These are phyloP conservation scores for Isoperla grammatica DNA, from an alignment of 2,888 invertebrate genomes.

Conservation along the genomic window DNA sequence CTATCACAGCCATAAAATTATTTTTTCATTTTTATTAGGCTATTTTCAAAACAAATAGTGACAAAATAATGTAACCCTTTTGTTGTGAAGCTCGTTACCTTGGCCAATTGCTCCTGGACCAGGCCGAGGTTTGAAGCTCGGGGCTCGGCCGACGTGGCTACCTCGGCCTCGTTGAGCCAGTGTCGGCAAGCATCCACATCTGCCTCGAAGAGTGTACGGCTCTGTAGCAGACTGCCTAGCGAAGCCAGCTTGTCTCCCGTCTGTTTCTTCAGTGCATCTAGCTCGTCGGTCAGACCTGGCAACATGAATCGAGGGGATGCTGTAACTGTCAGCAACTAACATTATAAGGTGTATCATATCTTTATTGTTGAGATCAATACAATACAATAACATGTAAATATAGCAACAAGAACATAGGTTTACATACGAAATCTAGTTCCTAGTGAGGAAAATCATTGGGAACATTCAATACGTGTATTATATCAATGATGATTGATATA, in stretches of 20 bases:
- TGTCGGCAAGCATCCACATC: conserved; percentile 74
- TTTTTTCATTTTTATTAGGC: too few relatives aligned
- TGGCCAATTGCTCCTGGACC: conserved; percentile 80
- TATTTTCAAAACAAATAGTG: too few relatives aligned
- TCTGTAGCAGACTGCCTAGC: conserved; percentile 65
- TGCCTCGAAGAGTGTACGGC: conserved; percentile 74
- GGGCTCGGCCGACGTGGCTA: conserved; percentile 74
- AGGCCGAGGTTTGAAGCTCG: conserved; percentile 74
- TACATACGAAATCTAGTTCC: too few relatives aligned
- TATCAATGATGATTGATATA: too few relatives aligned
- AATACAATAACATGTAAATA: too few relatives aligned
- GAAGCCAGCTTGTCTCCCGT: conserved; percentile 65
- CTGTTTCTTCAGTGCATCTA: conserved; percentile 65
- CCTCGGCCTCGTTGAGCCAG: conserved; percentile 89
- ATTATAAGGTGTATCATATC: too few relatives aligned
- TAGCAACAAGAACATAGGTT: too few relatives aligned
- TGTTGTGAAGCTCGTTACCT: conserved; percentile 42
- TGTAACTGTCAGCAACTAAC: neutral
- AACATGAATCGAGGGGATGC: conserved; percentile 20
- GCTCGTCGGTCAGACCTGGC: conserved; percentile 65
- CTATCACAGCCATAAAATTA: too few relatives aligned
- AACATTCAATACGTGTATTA: too few relatives aligned
- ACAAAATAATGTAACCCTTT: too few relatives aligned
- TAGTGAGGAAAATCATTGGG: too few relatives aligned
- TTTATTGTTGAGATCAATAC: too few relatives aligned